Evolutionary conservation across 2,113 vertebrate species (phyloP).

Genomic region (Phrynosoma blainvillii): DNA sequence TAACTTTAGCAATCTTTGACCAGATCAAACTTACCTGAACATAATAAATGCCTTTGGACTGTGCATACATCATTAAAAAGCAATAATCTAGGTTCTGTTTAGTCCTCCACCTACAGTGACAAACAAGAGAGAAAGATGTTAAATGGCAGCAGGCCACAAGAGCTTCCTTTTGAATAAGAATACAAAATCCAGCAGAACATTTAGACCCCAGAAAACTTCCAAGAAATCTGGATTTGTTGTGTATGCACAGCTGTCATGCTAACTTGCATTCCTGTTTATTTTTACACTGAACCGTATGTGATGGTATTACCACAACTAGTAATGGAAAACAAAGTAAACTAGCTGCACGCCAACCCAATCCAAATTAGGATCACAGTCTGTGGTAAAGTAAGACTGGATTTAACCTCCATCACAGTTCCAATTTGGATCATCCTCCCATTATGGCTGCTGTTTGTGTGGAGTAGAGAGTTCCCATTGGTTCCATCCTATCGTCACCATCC

Average conservation of each 20-base stretch:
- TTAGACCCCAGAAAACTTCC: neutral
- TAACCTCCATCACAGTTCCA: neutral
- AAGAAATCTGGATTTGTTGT: neutral
- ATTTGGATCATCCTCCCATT: neutral
- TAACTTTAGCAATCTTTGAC: neutral
- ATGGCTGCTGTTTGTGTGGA: neutral
- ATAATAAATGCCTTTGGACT: conserved; percentile 97
- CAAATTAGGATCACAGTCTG: neutral
- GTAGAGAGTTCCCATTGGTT: too few relatives aligned
- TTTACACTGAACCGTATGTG: neutral
- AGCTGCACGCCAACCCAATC: neutral
- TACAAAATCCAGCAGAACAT: neutral
- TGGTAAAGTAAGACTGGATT: neutral
- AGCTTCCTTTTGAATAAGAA: neutral
- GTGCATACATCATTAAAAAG: conserved; percentile 99
- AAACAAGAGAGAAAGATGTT: fast-evolving
- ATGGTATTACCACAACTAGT: neutral
- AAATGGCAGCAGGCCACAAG: neutral
- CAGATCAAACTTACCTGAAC: conserved; percentile 83
- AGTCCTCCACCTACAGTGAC: conserved; percentile 89
- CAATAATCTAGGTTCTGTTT: conserved; percentile 99
- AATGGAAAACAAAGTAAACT: neutral
- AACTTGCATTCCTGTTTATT: neutral
- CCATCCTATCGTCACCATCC: neutral
- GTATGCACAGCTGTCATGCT: neutral